Evolutionary conservation across 2,888 invertebrate genomes (phyloP), one percentile per base, ranked within the genome.

Genomic region (Graphium colonna): DNA sequence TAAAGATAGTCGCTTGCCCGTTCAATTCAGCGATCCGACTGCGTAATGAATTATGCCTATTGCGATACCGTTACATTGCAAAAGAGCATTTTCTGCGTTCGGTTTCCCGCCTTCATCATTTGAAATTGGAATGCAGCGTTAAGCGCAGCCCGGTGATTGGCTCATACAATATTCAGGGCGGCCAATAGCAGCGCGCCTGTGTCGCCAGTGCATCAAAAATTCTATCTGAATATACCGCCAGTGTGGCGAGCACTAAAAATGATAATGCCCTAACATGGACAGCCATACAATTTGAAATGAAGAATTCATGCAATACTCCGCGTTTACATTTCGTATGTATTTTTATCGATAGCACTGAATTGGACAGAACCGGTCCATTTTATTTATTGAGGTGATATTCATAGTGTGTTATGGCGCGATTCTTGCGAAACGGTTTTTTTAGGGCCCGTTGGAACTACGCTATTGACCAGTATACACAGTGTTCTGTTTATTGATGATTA

Each of bases 201-300:
- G 88, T 88, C 82, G 87, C 89, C 86, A 86, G 86, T 89, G 88
- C 88, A 90, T 90, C 90, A 89, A 90, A 90, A 90, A 90, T 90
- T 90, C 90, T 85, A 90, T 90, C 90, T 89, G 89, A 87, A 85
- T 87, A 84, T 84, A 81, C 75, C 67, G 60, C 56, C 81, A 80
- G 83, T 88, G 88, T 89, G 88, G 87, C 82, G 73, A 86, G 88
- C 85, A 88, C 89, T 90, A 90, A 90, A 90, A 90, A 90, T 89
- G 88, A 90, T 90, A 89, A 90, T 90, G 77, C 88, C 81, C 82
- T 82, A 84, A 86, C 85, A 82, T 85, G 82, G 79, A 77, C 73
- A 73, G 75, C 74, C 72, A 86, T 85, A 88, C 88, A 87, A 88
- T 87, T 88, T 88, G 74, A 75, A 82, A 88, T 89, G 84, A 89